A percentile compares a stretch with the other conserved stretches of the same genome.
These are phyloP conservation scores for Oplegnathus fasciatus DNA, from an alignment of 2,113 vertebrate species.

Conservation along the genomic window DNA sequence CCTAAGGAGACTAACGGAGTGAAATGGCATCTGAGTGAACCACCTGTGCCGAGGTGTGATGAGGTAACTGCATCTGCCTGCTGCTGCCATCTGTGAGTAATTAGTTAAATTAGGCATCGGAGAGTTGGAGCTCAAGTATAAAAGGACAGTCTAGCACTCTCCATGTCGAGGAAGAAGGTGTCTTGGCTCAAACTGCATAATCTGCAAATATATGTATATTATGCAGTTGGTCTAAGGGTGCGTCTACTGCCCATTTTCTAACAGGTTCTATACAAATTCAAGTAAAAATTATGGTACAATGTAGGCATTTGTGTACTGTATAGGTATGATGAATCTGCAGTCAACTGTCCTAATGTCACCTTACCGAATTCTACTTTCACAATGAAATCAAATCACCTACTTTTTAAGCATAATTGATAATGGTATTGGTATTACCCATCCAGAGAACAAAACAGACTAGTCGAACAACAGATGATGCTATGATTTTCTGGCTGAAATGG, in stretches of 20 bases:
- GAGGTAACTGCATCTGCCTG: constrained; percentile 65
- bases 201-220: background rate
- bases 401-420: constrained; percentile 2
- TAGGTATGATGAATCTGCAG: background rate
- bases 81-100: constrained; percentile 76
- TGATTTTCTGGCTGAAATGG: constrained; percentile 20
- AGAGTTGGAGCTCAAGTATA: constrained; percentile 54
- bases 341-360: background rate
- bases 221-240: background rate
- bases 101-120: constrained; percentile 71
- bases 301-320: background rate
- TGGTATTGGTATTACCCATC: background rate
- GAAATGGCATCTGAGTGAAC: constrained; percentile 64
- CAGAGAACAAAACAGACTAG: background rate
- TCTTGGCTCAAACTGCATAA: constrained; percentile 21
- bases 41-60: constrained; percentile 69
- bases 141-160: constrained; percentile 33
- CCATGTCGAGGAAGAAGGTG: background rate
- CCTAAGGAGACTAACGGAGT: constrained; percentile 55
- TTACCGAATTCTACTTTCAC: background rate
- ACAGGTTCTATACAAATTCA: background rate
- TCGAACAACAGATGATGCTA: constrained; percentile 19
- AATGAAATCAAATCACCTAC: background rate
- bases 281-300: background rate
- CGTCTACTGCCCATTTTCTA: background rate